Evolutionary conservation across 2,113 vertebrate species (phyloP).

Genomic region (Pelusios castaneus): DNA sequence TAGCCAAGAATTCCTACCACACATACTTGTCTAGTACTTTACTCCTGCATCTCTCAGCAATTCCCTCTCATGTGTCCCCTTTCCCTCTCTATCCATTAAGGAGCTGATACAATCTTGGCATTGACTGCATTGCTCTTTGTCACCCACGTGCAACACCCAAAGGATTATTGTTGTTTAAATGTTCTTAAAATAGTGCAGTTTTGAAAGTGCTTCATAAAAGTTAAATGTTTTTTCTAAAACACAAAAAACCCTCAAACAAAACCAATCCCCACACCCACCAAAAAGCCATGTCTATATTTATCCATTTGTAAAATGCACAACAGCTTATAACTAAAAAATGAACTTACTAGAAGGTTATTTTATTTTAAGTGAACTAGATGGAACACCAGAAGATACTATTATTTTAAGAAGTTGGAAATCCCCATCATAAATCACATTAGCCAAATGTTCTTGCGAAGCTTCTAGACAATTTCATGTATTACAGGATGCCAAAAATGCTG

Average conservation of each 20-base stretch:
- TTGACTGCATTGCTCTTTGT: not conserved
- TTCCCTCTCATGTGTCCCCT: not conserved
- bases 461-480: constrained; percentile 42
- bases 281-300: constrained; percentile 23
- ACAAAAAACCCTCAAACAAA: not conserved
- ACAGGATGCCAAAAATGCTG: constrained; percentile 63
- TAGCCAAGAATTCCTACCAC: not conserved
- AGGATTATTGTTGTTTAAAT: not conserved
- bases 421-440: constrained; percentile 70
- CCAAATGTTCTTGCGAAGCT: constrained; percentile 60
- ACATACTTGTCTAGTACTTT: not conserved
- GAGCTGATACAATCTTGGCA: not conserved
- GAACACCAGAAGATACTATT: constrained; percentile 41
- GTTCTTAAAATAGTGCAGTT: constrained; percentile 16
- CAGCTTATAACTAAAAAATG: constrained; percentile 47
- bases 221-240: not conserved
- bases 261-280: too few relatives aligned
- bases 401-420: constrained; percentile 70
- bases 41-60: not conserved
- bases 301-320: constrained; percentile 48
- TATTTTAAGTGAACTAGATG: constrained; percentile 56
- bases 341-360: constrained; percentile 63
- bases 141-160: not conserved
- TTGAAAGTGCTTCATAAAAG: constrained; percentile 41
- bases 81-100: not conserved